phyloP scores from a whole-genome alignment of 2,888 invertebrate species.

The Pristionchus arcanus region DNA sequence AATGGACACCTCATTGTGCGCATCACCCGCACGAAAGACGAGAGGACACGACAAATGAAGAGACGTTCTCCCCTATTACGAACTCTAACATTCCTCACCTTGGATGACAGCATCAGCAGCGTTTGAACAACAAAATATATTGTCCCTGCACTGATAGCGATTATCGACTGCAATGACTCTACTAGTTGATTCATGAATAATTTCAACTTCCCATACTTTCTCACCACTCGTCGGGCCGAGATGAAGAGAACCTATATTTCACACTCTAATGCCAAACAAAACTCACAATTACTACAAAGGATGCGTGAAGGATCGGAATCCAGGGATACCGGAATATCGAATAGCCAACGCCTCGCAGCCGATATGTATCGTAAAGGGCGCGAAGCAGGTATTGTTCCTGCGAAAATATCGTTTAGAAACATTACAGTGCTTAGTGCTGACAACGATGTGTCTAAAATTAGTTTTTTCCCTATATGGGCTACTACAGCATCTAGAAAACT shows the following conservation, averaged over 20 bases:
- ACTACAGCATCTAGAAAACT: too few relatives aligned
- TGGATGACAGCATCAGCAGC: background rate
- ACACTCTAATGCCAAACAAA: background rate
- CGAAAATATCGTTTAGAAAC: background rate
- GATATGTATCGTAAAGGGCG: background rate
- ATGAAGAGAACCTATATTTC: background rate
- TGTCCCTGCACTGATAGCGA: background rate
- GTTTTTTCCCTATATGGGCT: too few relatives aligned
- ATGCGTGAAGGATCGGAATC: background rate
- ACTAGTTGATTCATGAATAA: background rate
- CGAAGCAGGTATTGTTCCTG: background rate
- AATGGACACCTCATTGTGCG: too few relatives aligned
- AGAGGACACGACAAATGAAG: too few relatives aligned
- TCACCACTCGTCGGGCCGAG: too few relatives aligned
- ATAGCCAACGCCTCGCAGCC: background rate
- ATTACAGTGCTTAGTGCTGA: too few relatives aligned
- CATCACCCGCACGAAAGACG: too few relatives aligned
- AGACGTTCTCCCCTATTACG: background rate
- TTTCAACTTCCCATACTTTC: background rate
- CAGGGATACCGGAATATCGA: background rate
- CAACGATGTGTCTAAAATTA: too few relatives aligned
- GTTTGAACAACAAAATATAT: background rate
- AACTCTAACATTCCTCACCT: background rate
- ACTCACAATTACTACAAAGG: background rate
- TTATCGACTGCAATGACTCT: background rate